Evolutionary conservation across 2,113 vertebrate genomes (phyloP), one percentile per base, ranked within the genome.

Genomic region (Odobenus rosmarus): DNA sequence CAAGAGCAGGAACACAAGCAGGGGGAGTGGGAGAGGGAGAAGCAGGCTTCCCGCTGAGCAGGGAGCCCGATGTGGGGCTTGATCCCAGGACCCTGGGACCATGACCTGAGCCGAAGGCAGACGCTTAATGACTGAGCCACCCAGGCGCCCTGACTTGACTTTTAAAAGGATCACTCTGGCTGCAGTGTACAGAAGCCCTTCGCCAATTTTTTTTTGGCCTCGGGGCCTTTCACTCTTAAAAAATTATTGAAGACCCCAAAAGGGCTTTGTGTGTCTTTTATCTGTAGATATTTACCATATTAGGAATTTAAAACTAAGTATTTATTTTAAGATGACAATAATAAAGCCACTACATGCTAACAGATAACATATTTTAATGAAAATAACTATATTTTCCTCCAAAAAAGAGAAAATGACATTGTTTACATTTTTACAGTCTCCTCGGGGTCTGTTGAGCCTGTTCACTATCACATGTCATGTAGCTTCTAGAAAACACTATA

Each of bases 281-380:
- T 74, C n/a, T 86, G 8, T 71, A 83, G 42, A 36, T 88, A 31
- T 67, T 79, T 80, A 82, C 33, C 18, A 7, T 89, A 31, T 36
- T 74, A 76, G 23, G 80, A 86, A 89, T 59, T 49, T 92, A 57
- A 88, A 88, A 36, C 23, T 13, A 80, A 49, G 19, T 53, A 64
- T 88, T 82, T 77, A 61, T 94, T 95, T 96, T 79, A 49, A 53
- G 84, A 92, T 51, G 89, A 81, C 42, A 76, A 28, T 46, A 89
- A 69, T 61, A 69, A 88, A 79, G 46, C 0, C 6, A 79, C 49
- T 12, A 87, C 10, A 53, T 90, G 16, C 62, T 92, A 93, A 86
- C 26, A 76, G 57, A 51, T 79, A 84, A 57, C 2, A 1, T 51
- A 42, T 36, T 91, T 69, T 69, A 67, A 76, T 86, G 89, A 79